Conservation (phyloP, 2,888 invertebrate genomes). For the Beris morrisii region DNA sequence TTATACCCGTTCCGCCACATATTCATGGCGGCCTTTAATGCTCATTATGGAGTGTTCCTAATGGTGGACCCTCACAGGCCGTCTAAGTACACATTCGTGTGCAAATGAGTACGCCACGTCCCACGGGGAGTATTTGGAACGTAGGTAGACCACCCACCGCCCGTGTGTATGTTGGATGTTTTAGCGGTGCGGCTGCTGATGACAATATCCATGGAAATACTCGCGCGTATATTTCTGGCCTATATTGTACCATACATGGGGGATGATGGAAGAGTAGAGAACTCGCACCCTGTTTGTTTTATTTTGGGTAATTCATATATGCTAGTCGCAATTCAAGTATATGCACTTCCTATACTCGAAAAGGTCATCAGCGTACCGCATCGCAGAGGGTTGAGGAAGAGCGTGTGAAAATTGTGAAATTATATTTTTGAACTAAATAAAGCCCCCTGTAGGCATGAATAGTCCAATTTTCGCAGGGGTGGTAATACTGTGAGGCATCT, state of each 20-base stretch:
- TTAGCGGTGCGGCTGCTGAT: conserved; percentile 13
- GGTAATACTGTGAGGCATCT: too few species aligned
- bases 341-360: too few species aligned
- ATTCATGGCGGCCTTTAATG: conserved; percentile 19
- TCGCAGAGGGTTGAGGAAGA: conserved; percentile 5
- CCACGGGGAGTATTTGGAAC: conserved; percentile 18
- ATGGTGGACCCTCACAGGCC: conserved; percentile 13
- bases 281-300: not conserved
- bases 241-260: not conserved
- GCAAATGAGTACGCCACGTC: conserved; percentile 26
- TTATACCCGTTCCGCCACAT: not conserved
- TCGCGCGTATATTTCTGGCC: conserved; percentile 18
- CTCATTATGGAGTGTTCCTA: conserved; percentile 28
- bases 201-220: conserved; percentile 16
- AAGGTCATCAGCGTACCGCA: too few species aligned
- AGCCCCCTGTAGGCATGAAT: not conserved
- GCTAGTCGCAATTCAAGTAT: too few species aligned
- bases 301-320: conserved; percentile 17
- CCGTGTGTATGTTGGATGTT: conserved; percentile 15
- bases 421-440: conserved; percentile 5
- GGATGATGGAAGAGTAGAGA: too few species aligned
- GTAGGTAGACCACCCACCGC: not conserved
- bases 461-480: too few species aligned
- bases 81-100: conserved; percentile 29
- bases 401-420: conserved; percentile 19